Conservation (phyloP, 2,797 vertebrate genomes). For the Acrossocheilus wenchowensis region DNA sequence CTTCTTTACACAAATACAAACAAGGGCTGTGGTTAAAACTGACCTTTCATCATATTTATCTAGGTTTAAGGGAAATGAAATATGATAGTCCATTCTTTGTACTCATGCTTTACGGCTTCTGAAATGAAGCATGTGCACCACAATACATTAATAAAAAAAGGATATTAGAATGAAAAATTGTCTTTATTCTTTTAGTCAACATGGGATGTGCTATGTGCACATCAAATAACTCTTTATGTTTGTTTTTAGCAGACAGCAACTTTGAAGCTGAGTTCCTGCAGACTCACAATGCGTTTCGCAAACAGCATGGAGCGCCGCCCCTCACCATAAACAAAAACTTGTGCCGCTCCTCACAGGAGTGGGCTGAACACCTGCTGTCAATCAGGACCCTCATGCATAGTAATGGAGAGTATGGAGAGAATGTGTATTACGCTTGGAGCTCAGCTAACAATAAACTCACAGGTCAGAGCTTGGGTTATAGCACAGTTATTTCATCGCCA, state of each 20-base stretch:
- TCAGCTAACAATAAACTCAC: slow-evolving; percentile 4
- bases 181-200: background rate
- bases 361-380: slow-evolving; percentile 70
- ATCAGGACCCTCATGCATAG: slow-evolving; percentile 61
- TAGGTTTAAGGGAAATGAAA: slow-evolving; percentile 1
- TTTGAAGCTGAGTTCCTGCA: slow-evolving; percentile 73
- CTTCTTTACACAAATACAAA: background rate
- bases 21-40: background rate
- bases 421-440: slow-evolving; percentile 66
- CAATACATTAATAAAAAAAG: background rate
- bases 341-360: slow-evolving; percentile 65
- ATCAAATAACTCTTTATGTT: slow-evolving; percentile 24
- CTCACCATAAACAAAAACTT: slow-evolving; percentile 64
- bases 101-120: background rate
- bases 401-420: slow-evolving; percentile 66
- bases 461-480: slow-evolving; percentile 18
- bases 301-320: slow-evolving; percentile 56
- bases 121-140: background rate
- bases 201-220: background rate
- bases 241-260: slow-evolving; percentile 53
- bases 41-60: slow-evolving; percentile 3
- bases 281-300: slow-evolving; percentile 72
- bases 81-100: background rate
- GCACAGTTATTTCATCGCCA: background rate
- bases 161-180: background rate